A percentile compares a stretch with the other conserved stretches of the same genome.
Evolutionary conservation across 2,888 invertebrate species (phyloP).

Genomic region (Nomada fabriciana): DNA sequence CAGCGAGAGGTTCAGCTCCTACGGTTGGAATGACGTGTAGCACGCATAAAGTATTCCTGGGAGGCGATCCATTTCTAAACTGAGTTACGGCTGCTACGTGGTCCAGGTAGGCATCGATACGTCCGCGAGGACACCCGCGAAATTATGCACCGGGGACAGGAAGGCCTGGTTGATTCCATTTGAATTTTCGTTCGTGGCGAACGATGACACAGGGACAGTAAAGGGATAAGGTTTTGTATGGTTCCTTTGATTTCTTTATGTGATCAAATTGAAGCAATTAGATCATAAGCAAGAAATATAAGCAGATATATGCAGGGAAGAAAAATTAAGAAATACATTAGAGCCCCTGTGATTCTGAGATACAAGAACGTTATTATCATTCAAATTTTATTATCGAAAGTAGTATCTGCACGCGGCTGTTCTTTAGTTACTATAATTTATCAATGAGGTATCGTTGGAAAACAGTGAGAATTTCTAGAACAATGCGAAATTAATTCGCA

Average conservation of each 20-base stretch:
- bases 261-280: no score
- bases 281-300: no score
- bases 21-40: slow-evolving; percentile 66
- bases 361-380: no score
- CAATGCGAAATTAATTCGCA: slow-evolving; percentile 5
- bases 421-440: not conserved
- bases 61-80: slow-evolving; percentile 81
- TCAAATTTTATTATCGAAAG: no score
- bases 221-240: not conserved
- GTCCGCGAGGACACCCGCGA: slow-evolving; percentile 54
- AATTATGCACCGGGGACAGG: slow-evolving; percentile 65
- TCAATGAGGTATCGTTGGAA: not conserved
- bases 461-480: not conserved
- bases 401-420: no score
- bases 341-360: no score
- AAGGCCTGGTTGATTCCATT: slow-evolving; percentile 49
- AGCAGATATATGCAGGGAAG: no score
- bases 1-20: slow-evolving; percentile 13
- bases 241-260: no score
- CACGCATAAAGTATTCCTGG: slow-evolving; percentile 82
- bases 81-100: slow-evolving; percentile 82
- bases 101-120: slow-evolving; percentile 69
- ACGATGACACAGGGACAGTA: not conserved
- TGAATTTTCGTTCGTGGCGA: slow-evolving; percentile 33
- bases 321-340: no score